These are phyloP conservation scores for Phalangium opilio DNA, from an alignment of 2,888 invertebrate genomes.

Conservation along the genomic window DNA sequence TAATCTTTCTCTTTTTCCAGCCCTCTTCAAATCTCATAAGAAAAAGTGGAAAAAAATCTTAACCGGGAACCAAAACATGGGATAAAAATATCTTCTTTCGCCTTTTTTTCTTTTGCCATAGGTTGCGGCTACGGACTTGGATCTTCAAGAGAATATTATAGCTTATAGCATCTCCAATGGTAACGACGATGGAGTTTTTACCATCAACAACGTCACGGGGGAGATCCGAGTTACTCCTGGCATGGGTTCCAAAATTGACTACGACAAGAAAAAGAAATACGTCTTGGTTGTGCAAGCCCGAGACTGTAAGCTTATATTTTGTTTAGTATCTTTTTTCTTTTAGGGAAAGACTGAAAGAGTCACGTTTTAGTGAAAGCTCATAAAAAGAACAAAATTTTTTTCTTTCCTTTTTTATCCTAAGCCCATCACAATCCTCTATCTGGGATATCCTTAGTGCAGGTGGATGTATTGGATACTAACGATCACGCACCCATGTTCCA, in stretches of 20 bases:
- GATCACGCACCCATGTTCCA: constrained; percentile 72
- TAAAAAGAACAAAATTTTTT: neutral
- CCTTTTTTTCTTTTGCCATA: constrained; percentile 22
- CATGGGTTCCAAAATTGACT: constrained; percentile 20
- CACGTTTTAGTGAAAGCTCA: neutral
- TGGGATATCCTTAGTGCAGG: constrained; percentile 37
- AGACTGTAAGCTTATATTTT: constrained; percentile 20
- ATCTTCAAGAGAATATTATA: constrained; percentile 24
- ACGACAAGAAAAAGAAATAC: constrained; percentile 22
- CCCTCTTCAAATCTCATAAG: too few species aligned
- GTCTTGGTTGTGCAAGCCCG: constrained; percentile 23
- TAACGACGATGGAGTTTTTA: constrained; percentile 32
- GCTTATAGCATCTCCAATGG: constrained; percentile 25
- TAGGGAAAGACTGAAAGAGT: neutral
- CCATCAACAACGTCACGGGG: constrained; percentile 31
- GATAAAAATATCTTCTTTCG: neutral
- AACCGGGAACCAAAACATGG: too few species aligned
- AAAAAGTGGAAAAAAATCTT: too few species aligned
- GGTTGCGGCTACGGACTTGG: constrained; percentile 25
- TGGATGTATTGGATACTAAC: constrained; percentile 69
- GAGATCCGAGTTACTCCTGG: constrained; percentile 27
- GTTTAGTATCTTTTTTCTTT: neutral
- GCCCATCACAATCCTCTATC: constrained; percentile 19
- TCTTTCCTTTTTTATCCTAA: constrained; percentile 1
- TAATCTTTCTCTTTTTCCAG: constrained; percentile 1